Base-by-base conservation (phyloP, 2,888 invertebrate genomes). In the Trissoscelio sp. region DNA sequence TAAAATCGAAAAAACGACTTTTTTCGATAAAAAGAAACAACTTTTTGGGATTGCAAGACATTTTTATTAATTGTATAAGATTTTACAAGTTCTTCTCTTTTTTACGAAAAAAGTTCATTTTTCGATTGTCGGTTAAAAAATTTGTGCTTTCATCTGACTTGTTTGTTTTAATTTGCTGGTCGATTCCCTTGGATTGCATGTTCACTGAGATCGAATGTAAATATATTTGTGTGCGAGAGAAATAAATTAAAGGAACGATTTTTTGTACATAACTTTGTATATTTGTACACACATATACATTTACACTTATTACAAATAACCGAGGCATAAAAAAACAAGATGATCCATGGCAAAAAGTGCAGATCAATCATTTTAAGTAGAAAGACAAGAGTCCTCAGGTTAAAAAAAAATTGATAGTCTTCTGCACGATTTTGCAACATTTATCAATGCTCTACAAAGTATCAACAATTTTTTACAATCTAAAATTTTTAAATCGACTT, bases 241-340 rank as follows among this genome's bases (percentile, higher is more conserved):
- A 73, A 58, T 74, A 74, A 74, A 66, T 74, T 58, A 55, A 39
- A 39, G 3, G 20, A 5, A 28, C 22, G 20, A 46, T n/a, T 20
- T 60, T 75, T 75, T 67, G 51, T 67, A 75, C 39, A 60, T 18
- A 67, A 28, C 12, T 67, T 67, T 67, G 42, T 75, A 62, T 66
- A 66, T 77, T 69, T 77, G 34, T 69, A 55, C 70, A 70, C 70
- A 70, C 55, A 78, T 51, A 66, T 72, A 72, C 78, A 79, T 70
- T 72, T 64, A 70, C 64, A 55, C 16, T 20, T 39, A 24, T 11
- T n/a, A 58, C 37, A 55, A 58, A 39, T 53, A 53, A 31, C 34
- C 5, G n/a, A n/a, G n/a, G n/a, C 0, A 11, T 6, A n/a, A 55
- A 3, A 67, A 67, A 70, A 72, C 14, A 11, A 48, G 48, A 16